Conservation (phyloP, 2,888 invertebrate genomes). For the Phyto melanocephala region DNA sequence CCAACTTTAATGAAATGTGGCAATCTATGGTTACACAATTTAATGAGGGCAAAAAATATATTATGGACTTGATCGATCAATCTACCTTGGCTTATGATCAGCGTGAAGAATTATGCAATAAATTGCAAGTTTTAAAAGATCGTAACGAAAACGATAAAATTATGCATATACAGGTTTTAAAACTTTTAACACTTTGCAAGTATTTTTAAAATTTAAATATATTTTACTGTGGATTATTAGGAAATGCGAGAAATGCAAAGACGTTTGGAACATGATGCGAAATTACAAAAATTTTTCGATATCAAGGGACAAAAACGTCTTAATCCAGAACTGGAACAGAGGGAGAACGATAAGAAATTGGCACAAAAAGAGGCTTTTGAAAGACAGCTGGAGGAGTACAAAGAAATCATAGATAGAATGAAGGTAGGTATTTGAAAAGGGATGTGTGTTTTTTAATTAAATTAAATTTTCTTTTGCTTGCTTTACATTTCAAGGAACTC, state of each 20-base stretch:
- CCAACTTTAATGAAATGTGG: conserved; percentile 90
- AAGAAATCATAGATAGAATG: conserved; percentile 87
- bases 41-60: conserved; percentile 88
- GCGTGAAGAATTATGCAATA: conserved; percentile 89
- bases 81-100: conserved; percentile 94
- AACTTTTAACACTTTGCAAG: neutral
- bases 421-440: conserved; percentile 80
- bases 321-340: conserved; percentile 86
- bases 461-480: neutral
- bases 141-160: conserved; percentile 86
- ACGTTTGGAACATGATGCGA: conserved; percentile 90
- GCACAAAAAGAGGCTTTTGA: conserved; percentile 85
- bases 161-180: conserved; percentile 81
- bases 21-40: conserved; percentile 87
- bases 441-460: no score
- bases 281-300: conserved; percentile 90
- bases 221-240: conserved; percentile 71
- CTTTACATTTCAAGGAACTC: conserved; percentile 64
- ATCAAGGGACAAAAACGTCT: conserved; percentile 90
- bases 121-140: conserved; percentile 88
- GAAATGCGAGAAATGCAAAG: conserved; percentile 94
- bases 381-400: conserved; percentile 86
- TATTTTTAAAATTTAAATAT: neutral
- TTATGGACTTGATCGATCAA: conserved; percentile 91
- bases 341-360: conserved; percentile 85